These are phyloP conservation scores for Morus bassanus DNA, from an alignment of 2,797 vertebrate genomes.

Conservation along the genomic window DNA sequence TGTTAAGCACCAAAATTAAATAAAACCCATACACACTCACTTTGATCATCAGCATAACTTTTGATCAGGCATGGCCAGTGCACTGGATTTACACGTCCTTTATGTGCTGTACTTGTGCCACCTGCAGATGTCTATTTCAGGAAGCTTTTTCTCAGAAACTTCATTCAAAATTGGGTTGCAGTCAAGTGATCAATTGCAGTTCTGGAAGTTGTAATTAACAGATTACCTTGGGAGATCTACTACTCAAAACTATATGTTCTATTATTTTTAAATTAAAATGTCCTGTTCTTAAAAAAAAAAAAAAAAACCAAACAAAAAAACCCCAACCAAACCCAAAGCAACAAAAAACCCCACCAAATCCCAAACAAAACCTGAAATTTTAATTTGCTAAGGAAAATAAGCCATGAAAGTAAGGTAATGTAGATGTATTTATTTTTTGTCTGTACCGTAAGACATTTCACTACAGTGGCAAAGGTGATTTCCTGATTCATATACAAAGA, in stretches of 20 bases:
- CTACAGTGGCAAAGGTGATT: not conserved
- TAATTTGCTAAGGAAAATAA: not conserved
- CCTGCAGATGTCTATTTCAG: not conserved
- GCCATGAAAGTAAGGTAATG: not conserved
- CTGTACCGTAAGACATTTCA: not conserved
- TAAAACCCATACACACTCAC: not conserved
- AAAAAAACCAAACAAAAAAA: not conserved
- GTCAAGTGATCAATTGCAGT: not conserved
- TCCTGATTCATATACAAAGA: not conserved
- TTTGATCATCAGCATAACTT: not conserved
- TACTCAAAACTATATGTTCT: not conserved
- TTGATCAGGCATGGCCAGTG: not conserved
- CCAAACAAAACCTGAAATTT: not conserved
- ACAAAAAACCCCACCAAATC: not conserved
- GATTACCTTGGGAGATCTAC: not conserved
- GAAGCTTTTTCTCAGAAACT: not conserved
- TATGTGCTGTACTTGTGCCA: not conserved
- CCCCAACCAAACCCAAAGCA: too few relatives aligned
- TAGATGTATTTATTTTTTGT: not conserved
- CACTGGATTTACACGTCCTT: not conserved
- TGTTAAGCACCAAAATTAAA: not conserved
- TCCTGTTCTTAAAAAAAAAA: not conserved
- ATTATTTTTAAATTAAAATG: not conserved
- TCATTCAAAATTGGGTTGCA: not conserved
- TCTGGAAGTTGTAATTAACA: not conserved